Evolutionary conservation across 2,888 invertebrate genomes (phyloP).

Genomic region (Athalia circularis): DNA sequence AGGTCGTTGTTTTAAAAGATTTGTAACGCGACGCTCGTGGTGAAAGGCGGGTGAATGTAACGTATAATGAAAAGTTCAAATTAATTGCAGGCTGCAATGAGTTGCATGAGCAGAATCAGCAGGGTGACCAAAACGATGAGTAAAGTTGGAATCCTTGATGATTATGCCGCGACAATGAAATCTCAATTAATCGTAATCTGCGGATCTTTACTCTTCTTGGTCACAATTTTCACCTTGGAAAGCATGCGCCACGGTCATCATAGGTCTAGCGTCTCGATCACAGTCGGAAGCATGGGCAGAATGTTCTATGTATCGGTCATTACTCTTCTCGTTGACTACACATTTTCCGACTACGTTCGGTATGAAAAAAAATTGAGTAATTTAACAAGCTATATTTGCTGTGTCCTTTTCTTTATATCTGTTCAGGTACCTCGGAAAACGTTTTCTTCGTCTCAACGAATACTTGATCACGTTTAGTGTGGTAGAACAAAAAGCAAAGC

Average conservation of each 20-base stretch:
- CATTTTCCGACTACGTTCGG: slow-evolving; percentile 57
- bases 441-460: slow-evolving; percentile 11
- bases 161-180: background rate
- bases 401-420: background rate
- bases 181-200: background rate
- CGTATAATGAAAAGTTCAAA: background rate
- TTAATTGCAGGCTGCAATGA: background rate
- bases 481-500: too few species aligned
- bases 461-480: background rate
- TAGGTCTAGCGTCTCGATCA: too few species aligned
- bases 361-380: slow-evolving; percentile 36
- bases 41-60: too few species aligned
- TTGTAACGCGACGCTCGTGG: too few species aligned
- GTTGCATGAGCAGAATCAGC: background rate
- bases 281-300: too few species aligned
- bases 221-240: background rate
- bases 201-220: background rate
- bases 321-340: background rate
- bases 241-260: too few species aligned
- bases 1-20: too few species aligned
- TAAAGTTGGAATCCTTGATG: background rate
- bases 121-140: background rate
- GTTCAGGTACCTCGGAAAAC: slow-evolving; percentile 18
- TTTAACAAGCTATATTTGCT: background rate
- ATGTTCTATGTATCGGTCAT: too few species aligned